Base-by-base conservation (phyloP, 2,888 invertebrate species). In the Clunio marinus region DNA sequence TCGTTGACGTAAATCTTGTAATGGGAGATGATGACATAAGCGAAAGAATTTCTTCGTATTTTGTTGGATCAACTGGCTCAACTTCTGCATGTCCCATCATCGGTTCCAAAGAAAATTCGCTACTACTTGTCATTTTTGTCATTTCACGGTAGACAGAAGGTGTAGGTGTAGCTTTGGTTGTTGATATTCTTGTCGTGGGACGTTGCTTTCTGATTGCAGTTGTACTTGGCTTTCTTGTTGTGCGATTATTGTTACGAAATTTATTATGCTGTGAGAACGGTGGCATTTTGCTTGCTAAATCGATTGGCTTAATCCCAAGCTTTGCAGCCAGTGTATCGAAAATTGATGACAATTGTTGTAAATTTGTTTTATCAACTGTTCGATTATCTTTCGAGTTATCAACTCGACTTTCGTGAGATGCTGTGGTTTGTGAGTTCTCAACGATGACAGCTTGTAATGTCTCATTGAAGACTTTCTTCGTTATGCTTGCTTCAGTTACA, bases 371-470 rank as follows among this genome's bases (percentile, higher is more conserved):
- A 72, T 81, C 75, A 70, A 80, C 78, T 69, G 82, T 79, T 74
- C 77, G 76, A 69, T 78, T 78, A 22, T 20, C 41, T 55, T 69
- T 59, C 22, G 41, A 10, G 37, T 66, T 32, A 58, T 65, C 57
- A 10, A 63, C 5, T 17, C 32, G 17, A 17, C 8, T 58, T 7
- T 27, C 51, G 24, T 45, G 35, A 15, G 20, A 1, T 25, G 25
- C 78, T 70, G 78, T 78, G 15, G 77, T 72, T 41, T 79, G 81
- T 71, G 81, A 80, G 74, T 85, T 84, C 75, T 82, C 84, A 1
- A 82, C 83, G 35, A 85, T 83, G 72, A 84, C 84, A 1, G 85
- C 86, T 74, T 85, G 84, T 55, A 86, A 76, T 0, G 85, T 85
- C 70, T 84, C 83, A 72, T 86, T 86, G 70, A 83, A 85, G 70